Evolutionary conservation across 2,797 vertebrate species (phyloP).

Genomic region (Aplochiton taeniatus): DNA sequence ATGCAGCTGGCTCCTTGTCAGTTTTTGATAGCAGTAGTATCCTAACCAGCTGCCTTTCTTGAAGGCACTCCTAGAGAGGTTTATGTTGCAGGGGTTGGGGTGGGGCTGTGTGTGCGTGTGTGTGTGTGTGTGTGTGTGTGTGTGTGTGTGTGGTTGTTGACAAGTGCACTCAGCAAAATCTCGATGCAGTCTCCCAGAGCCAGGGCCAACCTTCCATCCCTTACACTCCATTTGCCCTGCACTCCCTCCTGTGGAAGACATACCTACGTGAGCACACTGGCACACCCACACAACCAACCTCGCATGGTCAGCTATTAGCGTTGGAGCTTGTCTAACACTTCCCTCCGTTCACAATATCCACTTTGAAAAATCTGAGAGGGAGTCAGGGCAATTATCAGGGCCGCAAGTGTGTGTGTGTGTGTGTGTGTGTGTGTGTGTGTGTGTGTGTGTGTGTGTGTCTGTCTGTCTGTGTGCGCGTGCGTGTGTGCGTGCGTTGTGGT

Average conservation of each 20-base stretch:
- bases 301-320: neutral
- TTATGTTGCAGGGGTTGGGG: too few species aligned
- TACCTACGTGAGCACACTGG: neutral
- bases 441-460: neutral
- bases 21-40: too few species aligned
- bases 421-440: neutral
- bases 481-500: too few species aligned
- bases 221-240: neutral
- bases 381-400: neutral
- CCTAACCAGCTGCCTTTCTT: too few species aligned
- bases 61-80: too few species aligned
- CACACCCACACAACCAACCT: neutral
- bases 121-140: constrained; percentile 10
- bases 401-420: too few species aligned
- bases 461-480: neutral
- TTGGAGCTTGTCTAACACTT: neutral
- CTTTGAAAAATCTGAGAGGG: neutral
- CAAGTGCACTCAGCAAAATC: constrained; percentile 4
- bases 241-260: neutral
- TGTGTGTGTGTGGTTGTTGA: constrained; percentile 5
- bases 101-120: neutral
- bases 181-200: neutral
- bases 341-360: neutral
- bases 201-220: neutral
- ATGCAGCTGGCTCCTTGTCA: too few species aligned